phyloP scores from a whole-genome alignment of 2,113 vertebrate species.

The Motacilla tschutschensis region DNA sequence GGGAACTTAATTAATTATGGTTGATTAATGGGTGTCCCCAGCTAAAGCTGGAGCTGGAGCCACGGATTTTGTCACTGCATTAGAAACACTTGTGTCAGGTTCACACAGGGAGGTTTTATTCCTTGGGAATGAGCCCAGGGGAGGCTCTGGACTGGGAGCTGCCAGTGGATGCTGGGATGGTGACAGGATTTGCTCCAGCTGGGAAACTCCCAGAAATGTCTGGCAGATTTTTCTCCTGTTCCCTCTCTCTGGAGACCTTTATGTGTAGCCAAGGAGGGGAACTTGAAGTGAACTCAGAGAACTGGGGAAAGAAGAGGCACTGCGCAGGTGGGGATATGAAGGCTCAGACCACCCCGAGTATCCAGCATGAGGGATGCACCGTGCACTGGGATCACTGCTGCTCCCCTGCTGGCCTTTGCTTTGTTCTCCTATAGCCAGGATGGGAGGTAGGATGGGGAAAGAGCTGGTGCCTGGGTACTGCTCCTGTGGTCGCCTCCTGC shows the following conservation, averaged over 20 bases:
- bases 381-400: rapidly evolving
- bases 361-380: neutral
- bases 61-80: rapidly evolving
- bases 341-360: neutral
- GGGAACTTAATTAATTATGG: neutral
- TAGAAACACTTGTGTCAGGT: neutral
- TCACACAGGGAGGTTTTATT: neutral
- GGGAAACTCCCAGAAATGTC: neutral
- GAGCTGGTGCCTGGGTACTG: neutral
- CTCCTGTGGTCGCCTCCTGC: neutral
- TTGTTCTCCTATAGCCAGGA: rapidly evolving
- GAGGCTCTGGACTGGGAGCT: neutral
- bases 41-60: neutral
- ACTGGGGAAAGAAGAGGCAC: neutral
- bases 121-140: rapidly evolving
- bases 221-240: neutral
- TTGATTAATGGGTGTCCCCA: neutral
- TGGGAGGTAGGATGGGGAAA: neutral
- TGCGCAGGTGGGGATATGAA: rapidly evolving
- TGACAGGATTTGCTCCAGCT: neutral
- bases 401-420: neutral
- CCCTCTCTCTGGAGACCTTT: neutral
- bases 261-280: neutral
- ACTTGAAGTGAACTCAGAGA: neutral
- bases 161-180: neutral